Conservation (phyloP, 2,797 vertebrate genomes). For the Betta splendens region DNA sequence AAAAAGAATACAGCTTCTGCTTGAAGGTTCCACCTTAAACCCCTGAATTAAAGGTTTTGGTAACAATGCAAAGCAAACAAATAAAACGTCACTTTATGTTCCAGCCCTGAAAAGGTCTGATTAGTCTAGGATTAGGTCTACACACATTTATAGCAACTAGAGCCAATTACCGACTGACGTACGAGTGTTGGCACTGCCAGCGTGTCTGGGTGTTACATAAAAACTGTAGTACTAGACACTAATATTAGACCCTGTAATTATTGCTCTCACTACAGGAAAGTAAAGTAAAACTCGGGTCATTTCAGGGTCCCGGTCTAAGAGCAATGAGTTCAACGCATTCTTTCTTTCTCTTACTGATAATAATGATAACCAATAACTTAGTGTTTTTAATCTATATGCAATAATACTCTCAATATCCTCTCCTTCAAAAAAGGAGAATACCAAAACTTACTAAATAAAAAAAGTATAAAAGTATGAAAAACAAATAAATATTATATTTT, state of each 20-base stretch:
- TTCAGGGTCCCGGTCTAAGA: background rate
- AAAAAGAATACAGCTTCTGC: background rate
- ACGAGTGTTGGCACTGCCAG: slow-evolving; percentile 6
- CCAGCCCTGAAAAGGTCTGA: background rate
- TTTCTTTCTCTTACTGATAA: too few relatives aligned
- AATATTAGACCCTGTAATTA: background rate
- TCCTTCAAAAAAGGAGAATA: too few relatives aligned
- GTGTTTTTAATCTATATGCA: too few relatives aligned
- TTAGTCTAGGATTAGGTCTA: slow-evolving; percentile 31
- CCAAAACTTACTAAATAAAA: too few relatives aligned
- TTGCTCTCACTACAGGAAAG: background rate
- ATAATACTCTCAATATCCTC: too few relatives aligned
- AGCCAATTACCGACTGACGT: slow-evolving; percentile 60
- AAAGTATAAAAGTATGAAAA: too few relatives aligned
- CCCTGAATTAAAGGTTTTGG: background rate
- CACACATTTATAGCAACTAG: slow-evolving; percentile 42
- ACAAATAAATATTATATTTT: too few relatives aligned
- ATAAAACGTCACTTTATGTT: background rate
- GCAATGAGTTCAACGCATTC: too few relatives aligned
- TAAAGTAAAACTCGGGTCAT: background rate
- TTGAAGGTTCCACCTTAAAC: background rate
- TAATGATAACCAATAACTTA: too few relatives aligned
- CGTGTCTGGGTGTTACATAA: slow-evolving; percentile 40
- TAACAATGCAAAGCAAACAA: background rate
- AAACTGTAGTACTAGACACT: slow-evolving; percentile 4